Base-by-base conservation (phyloP, 2,797 vertebrate genomes). In the Oreochromis mossambicus region DNA sequence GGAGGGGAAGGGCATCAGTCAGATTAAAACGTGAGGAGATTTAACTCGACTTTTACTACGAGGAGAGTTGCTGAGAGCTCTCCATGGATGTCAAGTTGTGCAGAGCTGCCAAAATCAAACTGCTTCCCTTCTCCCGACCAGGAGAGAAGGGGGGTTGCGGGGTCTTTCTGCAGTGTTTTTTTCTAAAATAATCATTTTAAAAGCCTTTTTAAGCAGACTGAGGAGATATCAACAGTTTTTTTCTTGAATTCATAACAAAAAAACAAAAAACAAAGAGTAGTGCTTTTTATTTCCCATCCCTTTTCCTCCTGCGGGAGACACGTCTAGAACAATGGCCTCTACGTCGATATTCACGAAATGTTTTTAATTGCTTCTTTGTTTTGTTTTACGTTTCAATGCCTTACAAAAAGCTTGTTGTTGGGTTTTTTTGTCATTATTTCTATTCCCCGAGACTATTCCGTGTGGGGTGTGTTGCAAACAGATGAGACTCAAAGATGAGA, bases 271-370 rank as follows among this genome's bases (percentile, higher is more conserved):
- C 88, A 92, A 94, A 96, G 93, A 95, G 89, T 97, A 97, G 96
- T 97, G 96, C 96, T 96, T 97, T 97, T 96, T 96, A 96, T 97
- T 97, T 96, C 95, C 93, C 95, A 95, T 95, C 91, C 93, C 91
- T 80, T 92, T 70, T 63, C 92, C 91, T 95, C 91, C 90, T 94
- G 92, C 82, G 91, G 95, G 95, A 95, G 91, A 95, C 79, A 73
- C 91, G 91, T 94, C 87, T 88, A 87, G 92, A 97, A 97, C 95
- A 92, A 95, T 95, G 94, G 95, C 95, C 95, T 96, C 94, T 89
- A 90, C 87, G 87, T 96, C 92, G 79, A 94, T 93, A 95, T 92
- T 92, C 83, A 85, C 93, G 14, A 95, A 93, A 95, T 95, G 92
- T 96, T 96, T 94, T 96, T 94, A 95, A 94, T 96, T 94, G 94